Evolutionary conservation across 2,888 invertebrate genomes (phyloP), one percentile per base, ranked within the genome.

Genomic region (Morinoia aosen): DNA sequence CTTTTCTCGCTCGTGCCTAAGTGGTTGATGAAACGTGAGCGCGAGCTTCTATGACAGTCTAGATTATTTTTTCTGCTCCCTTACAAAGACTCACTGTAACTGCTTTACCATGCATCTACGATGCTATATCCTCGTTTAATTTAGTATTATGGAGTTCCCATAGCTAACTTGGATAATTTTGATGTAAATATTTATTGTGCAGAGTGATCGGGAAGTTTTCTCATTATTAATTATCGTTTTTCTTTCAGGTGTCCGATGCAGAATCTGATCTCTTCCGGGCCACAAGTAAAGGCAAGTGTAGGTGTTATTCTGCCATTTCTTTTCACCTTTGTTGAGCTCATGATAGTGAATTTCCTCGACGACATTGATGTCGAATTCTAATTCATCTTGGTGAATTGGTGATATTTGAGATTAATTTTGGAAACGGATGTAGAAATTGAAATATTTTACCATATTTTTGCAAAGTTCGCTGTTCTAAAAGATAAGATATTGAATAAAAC

Each of bases 231-330:
- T 33, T 76, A 8, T 76, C 76, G 25, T 76, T 76, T 16, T 16
- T 16, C 76, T 91, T 58, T 14, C 91, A 95, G 95, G 95, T 91
- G 58, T 95, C 95, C 91, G 95, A 95, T 91, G 91, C 58, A 91
- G 95, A 91, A 61, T 91, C 91, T 39, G 95, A 95, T 40, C 91
- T 95, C 91, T 95, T 95, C 91, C 57, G 90, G 25, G 95, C 95
- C 56, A 91, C 95, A 0, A 95, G 88, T 19, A 95, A 95, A 95
- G 61, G 95, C 76, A 88, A 95, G 95, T 39, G 12, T 3, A 61
- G n/a, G 57, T 8, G 12, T 61, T 95, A 39, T n/a, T 64, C 76
- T 64, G 16, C 10, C 48, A 76, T 14, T 64, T 33, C 10, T 1
- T 33, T 19, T 76, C 33, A 14, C 19, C 10, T 2, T 19, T 2